A percentile compares a stretch with the other conserved stretches of the same genome.
These are phyloP conservation scores for Chironomus striatipennis DNA, from an alignment of 1,140 invertebrate species.

Conservation along the genomic window DNA sequence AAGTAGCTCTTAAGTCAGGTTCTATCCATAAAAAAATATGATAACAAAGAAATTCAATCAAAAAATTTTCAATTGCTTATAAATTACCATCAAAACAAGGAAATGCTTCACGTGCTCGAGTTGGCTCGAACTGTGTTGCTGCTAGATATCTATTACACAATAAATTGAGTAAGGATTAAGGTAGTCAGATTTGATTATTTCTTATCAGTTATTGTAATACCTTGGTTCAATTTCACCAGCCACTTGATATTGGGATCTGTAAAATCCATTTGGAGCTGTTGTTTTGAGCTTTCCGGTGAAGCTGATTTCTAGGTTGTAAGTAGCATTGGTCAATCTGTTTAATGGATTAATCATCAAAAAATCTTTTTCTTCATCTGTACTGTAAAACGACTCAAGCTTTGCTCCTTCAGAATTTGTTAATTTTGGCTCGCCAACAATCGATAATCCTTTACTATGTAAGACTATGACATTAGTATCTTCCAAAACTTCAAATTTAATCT, in stretches of 20 bases:
- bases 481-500: not conserved
- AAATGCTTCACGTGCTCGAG: slow-evolving; percentile 59
- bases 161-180: not conserved
- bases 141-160: slow-evolving; percentile 43
- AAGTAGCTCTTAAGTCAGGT: slow-evolving; percentile 60
- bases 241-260: slow-evolving; percentile 20
- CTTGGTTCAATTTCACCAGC: not conserved
- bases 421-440: not conserved
- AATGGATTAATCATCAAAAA: not conserved
- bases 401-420: not conserved
- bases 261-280: slow-evolving; percentile 16
- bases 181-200: not conserved
- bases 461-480: not conserved
- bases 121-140: slow-evolving; percentile 62
- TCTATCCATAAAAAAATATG: slow-evolving; percentile 32
- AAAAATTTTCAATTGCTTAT: not conserved
- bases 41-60: not conserved
- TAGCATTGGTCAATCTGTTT: not conserved
- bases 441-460: not conserved
- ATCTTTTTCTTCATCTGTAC: not conserved
- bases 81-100: slow-evolving; percentile 60
- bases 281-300: slow-evolving; percentile 3
- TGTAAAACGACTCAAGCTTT: not conserved
- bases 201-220: not conserved
- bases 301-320: not conserved